Conservation (phyloP, 2,113 vertebrate species). For the Ciconia stormi region DNA sequence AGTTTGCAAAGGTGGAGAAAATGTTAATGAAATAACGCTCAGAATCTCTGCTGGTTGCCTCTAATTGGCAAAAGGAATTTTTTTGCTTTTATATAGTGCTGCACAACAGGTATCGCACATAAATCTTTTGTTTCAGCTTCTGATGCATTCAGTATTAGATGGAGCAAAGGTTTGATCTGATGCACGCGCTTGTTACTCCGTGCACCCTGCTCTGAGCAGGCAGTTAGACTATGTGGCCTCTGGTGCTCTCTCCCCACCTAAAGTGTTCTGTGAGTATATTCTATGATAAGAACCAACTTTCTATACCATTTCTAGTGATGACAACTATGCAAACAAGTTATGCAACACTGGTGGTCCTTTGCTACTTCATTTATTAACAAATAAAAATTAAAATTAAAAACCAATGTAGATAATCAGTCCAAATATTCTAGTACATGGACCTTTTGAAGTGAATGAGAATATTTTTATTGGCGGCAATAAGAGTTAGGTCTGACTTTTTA, state of each 20-base stretch:
- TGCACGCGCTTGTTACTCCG: rapidly evolving
- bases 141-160: background rate
- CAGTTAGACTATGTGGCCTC: background rate
- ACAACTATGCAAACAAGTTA: background rate
- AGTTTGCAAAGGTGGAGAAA: background rate
- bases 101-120: background rate
- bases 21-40: background rate
- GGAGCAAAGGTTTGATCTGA: background rate
- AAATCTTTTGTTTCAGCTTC: background rate
- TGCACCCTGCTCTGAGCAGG: background rate
- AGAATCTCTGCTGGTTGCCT: background rate
- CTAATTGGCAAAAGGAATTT: background rate
- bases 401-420: background rate
- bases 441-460: background rate
- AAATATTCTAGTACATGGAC: background rate
- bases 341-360: background rate
- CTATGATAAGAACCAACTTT: background rate
- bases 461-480: background rate
- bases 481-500: background rate
- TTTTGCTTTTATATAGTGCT: background rate
- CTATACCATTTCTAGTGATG: background rate
- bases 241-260: background rate
- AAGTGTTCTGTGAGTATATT: background rate
- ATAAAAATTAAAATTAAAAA: background rate
- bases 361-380: background rate